These are phyloP conservation scores for Schizothorax lantsangensis DNA, from an alignment of 2,797 vertebrate species.

Conservation along the genomic window DNA sequence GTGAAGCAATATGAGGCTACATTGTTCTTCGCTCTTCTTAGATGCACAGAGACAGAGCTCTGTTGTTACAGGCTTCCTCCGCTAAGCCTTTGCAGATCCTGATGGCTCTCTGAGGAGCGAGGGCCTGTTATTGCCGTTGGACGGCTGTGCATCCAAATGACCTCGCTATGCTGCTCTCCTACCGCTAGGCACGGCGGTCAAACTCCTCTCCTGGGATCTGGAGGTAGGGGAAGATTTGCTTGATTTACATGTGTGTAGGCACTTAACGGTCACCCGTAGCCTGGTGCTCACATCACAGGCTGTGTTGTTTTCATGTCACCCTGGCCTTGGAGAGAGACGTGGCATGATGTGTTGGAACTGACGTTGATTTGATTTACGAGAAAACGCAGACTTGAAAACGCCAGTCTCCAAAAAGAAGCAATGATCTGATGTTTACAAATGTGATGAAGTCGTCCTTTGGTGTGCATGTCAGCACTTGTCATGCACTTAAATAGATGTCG, in stretches of 20 bases:
- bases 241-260: slow-evolving; percentile 78
- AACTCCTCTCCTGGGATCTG: slow-evolving; percentile 73
- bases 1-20: slow-evolving; percentile 61
- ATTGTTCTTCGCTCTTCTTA: slow-evolving; percentile 68
- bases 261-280: slow-evolving; percentile 74
- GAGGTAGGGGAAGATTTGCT: slow-evolving; percentile 74
- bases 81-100: slow-evolving; percentile 81
- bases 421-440: slow-evolving; percentile 7
- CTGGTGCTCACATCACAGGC: slow-evolving; percentile 64
- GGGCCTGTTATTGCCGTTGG: slow-evolving; percentile 76
- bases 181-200: slow-evolving; percentile 75
- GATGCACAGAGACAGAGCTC: slow-evolving; percentile 71
- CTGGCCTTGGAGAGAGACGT: slow-evolving; percentile 66
- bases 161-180: slow-evolving; percentile 71
- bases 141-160: slow-evolving; percentile 70
- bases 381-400: not conserved
- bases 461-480: slow-evolving; percentile 28
- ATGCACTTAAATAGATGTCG: slow-evolving; percentile 8
- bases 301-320: slow-evolving; percentile 55
- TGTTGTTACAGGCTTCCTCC: slow-evolving; percentile 70
- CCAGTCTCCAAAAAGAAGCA: not conserved
- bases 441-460: slow-evolving; percentile 9
- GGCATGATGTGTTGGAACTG: slow-evolving; percentile 43
- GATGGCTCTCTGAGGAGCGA: slow-evolving; percentile 74
- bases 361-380: slow-evolving; percentile 23